Conservation (phyloP, 2,113 vertebrate genomes). For the Chelonoidis abingdonii region DNA sequence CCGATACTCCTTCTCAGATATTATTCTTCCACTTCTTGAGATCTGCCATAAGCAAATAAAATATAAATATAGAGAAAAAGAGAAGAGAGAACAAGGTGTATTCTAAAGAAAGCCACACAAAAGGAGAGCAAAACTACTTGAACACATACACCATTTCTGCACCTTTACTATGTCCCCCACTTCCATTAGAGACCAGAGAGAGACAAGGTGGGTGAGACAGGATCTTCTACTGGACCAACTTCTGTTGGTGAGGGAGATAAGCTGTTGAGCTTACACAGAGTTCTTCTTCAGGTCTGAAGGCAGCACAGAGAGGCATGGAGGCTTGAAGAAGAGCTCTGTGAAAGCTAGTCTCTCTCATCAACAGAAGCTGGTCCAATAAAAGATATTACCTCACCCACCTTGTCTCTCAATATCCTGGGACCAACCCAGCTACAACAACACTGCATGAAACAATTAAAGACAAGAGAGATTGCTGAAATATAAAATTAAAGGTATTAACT, state of each 20-base stretch:
- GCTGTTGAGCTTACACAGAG: no score
- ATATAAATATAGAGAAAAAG: neutral
- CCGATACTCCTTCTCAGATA: slow-evolving; percentile 91
- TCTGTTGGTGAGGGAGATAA: no score
- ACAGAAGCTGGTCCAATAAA: no score
- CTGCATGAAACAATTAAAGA: neutral
- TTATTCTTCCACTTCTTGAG: slow-evolving; percentile 90
- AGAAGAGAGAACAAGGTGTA: neutral
- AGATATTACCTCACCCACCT: no score
- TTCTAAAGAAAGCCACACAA: neutral
- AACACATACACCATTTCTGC: neutral
- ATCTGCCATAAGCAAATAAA: slow-evolving; percentile 79
- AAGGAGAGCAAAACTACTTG: neutral
- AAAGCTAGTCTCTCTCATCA: no score
- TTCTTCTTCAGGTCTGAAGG: no score
- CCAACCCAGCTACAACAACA: no score
- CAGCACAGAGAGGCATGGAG: no score
- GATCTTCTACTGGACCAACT: neutral
- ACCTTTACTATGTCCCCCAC: neutral
- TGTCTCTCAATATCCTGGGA: no score
- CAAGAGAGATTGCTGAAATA: neutral
- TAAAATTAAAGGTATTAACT: neutral
- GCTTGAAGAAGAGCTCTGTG: no score
- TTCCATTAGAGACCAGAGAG: neutral
- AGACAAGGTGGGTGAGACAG: neutral